These are phyloP conservation scores for Triplophysa yarkandensis DNA, from an alignment of 2,797 vertebrate genomes.

Conservation along the genomic window DNA sequence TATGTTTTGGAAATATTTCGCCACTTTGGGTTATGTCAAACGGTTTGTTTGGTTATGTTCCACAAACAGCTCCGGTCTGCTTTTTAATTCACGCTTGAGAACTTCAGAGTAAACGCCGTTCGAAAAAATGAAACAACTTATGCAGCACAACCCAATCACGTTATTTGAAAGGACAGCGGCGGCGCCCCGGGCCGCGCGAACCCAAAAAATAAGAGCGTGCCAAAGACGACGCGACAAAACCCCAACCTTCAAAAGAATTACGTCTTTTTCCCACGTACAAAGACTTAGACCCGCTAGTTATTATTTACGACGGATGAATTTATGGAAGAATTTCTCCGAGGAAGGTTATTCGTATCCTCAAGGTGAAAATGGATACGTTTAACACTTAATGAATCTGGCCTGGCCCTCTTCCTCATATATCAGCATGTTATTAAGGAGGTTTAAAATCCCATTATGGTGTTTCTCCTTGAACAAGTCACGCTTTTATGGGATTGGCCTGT, in stretches of 20 bases:
- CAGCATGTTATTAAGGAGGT: conserved; percentile 87
- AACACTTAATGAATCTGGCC: conserved; percentile 83
- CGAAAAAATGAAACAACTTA: neutral
- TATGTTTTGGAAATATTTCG: conserved; percentile 23
- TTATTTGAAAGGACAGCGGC: neutral
- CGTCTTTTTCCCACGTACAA: conserved; percentile 64
- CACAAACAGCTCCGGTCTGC: neutral
- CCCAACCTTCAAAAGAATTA: conserved; percentile 68
- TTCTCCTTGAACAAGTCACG: conserved; percentile 86
- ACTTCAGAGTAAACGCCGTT: neutral
- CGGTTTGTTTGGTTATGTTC: conserved; percentile 31
- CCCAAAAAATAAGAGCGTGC: neutral
- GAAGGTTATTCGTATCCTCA: conserved; percentile 83
- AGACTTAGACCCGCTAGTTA: conserved; percentile 74
- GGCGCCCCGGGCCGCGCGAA: neutral
- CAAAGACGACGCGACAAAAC: conserved; percentile 54
- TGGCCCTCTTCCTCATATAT: conserved; percentile 79
- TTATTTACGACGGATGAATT: conserved; percentile 83
- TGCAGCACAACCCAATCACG: neutral
- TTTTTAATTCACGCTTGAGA: neutral
- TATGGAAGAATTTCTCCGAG: conserved; percentile 80
- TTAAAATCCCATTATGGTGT: conserved; percentile 87
- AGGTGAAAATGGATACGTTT: conserved; percentile 85
- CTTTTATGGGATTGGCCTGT: conserved; percentile 82
- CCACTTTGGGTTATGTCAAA: conserved; percentile 34